Base-by-base conservation (phyloP, 2,888 invertebrate genomes). In the Agrotis puta region DNA sequence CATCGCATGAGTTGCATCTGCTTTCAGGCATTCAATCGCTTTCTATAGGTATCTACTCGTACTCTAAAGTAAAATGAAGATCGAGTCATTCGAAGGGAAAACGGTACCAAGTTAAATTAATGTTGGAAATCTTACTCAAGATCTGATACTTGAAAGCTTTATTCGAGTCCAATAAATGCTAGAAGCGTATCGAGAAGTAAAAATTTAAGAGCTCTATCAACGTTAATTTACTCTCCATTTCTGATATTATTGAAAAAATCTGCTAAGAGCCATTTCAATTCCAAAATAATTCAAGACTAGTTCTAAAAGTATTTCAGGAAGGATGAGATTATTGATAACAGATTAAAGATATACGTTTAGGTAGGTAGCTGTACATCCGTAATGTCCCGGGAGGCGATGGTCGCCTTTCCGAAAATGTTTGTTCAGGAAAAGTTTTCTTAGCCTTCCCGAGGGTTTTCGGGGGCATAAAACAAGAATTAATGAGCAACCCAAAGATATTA, bases 391-490 rank as follows among this genome's bases (percentile, higher is more conserved):
- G 20, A 51, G 58, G 39, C 76, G 16, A 47, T 50, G 58, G 50
- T 48, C 47, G 48, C 58, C 33, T 69, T 53, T 48, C 56, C 5
- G 51, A 81, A 77, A 69, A 76, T 61, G 20, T 80, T 64, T 75
- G 59, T 67, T 75, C 58, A 56, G 63, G 59, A 75, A 50, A 63
- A 77, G 67, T 75, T 75, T 76, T 68, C 57, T 58, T 48, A 58
- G 45, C 24, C 33, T 53, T 66, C 62, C 58, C 51, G 53, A 74
- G 68, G 81, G 76, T 51, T 43, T 64, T 56, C n/a, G 14, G 16
- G 51, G 63, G 24, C 22, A 76, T 76, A 61, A 61, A 68, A 80
- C 76, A 69, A 76, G 70, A 76, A 64, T 80, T 51, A 75, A 75
- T 64, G 63, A 80, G 59, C 56, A 43, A 69, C 69, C 56, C 56